Percentiles rank a stretch among this genome's conserved stretches.
These are phyloP conservation scores for Phaonia tiefii DNA, from an alignment of 2,888 invertebrate genomes.

Conservation along the genomic window DNA sequence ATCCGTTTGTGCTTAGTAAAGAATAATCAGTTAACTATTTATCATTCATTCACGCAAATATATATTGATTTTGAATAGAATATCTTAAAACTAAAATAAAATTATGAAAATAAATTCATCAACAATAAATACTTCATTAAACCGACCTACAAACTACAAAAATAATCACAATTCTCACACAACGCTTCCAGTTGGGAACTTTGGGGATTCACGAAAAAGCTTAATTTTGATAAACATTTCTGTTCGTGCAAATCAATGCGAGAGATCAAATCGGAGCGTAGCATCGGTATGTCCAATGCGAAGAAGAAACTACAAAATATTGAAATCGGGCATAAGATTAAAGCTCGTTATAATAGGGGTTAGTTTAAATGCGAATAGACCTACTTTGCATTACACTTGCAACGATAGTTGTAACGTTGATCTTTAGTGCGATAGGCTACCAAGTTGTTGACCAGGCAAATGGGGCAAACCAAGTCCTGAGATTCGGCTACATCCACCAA, in stretches of 20 bases:
- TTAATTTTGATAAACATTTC: conserved; percentile 71
- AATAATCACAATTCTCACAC: conserved; percentile 76
- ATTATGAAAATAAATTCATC: not conserved
- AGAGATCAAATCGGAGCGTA: conserved; percentile 41
- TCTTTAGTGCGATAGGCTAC: conserved; percentile 43
- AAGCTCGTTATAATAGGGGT: too few species aligned
- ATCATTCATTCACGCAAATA: too few species aligned
- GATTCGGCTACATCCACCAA: conserved; percentile 76
- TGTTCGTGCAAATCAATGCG: conserved; percentile 72
- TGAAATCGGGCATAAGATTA: too few species aligned
- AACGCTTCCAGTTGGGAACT: conserved; percentile 69
- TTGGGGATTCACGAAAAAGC: conserved; percentile 72
- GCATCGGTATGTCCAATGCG: not conserved
- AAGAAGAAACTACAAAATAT: conserved; percentile 12
- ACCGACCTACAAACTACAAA: conserved; percentile 71
- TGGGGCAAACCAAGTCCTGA: conserved; percentile 82
- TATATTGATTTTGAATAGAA: too few species aligned
- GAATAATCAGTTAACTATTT: too few species aligned
- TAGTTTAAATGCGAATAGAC: too few species aligned
- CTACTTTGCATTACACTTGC: conserved; percentile 78
- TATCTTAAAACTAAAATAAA: too few species aligned
- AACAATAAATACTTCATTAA: not conserved
- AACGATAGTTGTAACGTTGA: conserved; percentile 72
- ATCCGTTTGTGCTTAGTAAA: too few species aligned
- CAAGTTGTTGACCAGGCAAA: conserved; percentile 81